Evolutionary conservation across 1,140 invertebrate species (phyloP).

Genomic region (Drosophila grimshawi): DNA sequence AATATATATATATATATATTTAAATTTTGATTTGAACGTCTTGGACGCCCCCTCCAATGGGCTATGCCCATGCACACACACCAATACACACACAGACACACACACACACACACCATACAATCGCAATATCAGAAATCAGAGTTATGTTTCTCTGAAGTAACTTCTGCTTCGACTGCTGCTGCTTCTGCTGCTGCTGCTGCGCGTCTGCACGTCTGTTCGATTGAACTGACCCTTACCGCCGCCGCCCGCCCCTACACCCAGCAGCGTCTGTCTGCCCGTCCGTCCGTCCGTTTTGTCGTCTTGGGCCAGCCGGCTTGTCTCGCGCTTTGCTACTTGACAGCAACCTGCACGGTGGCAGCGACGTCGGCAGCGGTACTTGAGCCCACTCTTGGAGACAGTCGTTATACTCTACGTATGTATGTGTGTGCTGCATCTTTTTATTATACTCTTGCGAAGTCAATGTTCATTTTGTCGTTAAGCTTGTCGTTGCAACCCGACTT

Average conservation of each 20-base stretch:
- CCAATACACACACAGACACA: slow-evolving; percentile 27
- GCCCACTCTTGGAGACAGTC: slow-evolving; percentile 74
- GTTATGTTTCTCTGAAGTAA: slow-evolving; percentile 67
- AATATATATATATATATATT: no score
- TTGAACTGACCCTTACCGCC: background rate
- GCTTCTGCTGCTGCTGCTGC: slow-evolving; percentile 8
- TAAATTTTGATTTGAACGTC: no score
- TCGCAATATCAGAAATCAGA: slow-evolving; percentile 65
- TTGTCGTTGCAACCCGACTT: no score
- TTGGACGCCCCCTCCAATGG: no score
- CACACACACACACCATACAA: slow-evolving; percentile 39
- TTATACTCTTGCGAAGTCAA: background rate
- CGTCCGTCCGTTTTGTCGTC: slow-evolving; percentile 44
- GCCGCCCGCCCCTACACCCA: slow-evolving; percentile 7
- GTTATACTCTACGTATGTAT: slow-evolving; percentile 15
- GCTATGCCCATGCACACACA: slow-evolving; percentile 1
- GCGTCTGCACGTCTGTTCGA: slow-evolving; percentile 4
- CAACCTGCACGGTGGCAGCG: slow-evolving; percentile 16
- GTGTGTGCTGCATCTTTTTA: slow-evolving; percentile 13
- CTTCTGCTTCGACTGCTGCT: slow-evolving; percentile 46
- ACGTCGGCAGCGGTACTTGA: slow-evolving; percentile 59
- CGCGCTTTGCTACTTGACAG: slow-evolving; percentile 43
- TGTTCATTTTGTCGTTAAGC: background rate
- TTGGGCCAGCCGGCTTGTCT: slow-evolving; percentile 76
- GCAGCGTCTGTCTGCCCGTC: slow-evolving; percentile 28